Evolutionary conservation across 2,113 vertebrate genomes (phyloP).

Genomic region (Xiphias gladius): DNA sequence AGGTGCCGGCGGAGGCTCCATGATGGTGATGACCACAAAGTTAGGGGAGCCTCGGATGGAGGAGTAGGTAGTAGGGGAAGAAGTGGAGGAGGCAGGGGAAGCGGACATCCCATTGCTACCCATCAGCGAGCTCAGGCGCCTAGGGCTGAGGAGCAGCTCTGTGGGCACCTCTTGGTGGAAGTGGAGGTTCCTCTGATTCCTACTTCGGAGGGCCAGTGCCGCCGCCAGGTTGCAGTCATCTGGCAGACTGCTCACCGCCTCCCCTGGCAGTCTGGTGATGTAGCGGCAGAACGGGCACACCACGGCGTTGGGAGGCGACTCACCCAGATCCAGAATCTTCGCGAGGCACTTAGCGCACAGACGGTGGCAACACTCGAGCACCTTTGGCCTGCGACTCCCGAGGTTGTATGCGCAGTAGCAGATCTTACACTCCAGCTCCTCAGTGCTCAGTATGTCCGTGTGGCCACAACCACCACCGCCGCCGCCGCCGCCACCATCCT

Average conservation of each 20-base stretch:
- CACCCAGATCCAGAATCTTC: conserved; percentile 93
- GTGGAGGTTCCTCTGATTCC: conserved; percentile 86
- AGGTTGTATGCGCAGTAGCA: conserved; percentile 94
- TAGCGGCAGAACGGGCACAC: conserved; percentile 96
- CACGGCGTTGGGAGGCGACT: conserved; percentile 88
- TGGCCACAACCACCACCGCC: conserved; percentile 68
- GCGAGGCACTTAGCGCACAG: conserved; percentile 94
- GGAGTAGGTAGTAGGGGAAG: conserved; percentile 69
- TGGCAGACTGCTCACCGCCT: conserved; percentile 88
- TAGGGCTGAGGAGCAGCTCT: conserved; percentile 91
- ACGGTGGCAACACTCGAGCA: conserved; percentile 92
- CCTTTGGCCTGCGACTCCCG: conserved; percentile 89
- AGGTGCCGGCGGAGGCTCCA: conserved; percentile 89
- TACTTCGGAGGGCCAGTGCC: conserved; percentile 86
- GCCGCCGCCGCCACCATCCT: conserved; percentile 22
- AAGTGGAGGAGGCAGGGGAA: conserved; percentile 71
- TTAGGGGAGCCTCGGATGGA: conserved; percentile 83
- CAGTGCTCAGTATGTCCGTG: conserved; percentile 79
- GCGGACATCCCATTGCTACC: conserved; percentile 82
- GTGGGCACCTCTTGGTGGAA: conserved; percentile 86
- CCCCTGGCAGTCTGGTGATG: conserved; percentile 87
- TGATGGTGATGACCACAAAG: conserved; percentile 95
- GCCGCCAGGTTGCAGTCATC: conserved; percentile 93
- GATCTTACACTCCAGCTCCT: conserved; percentile 97
- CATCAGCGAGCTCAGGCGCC: conserved; percentile 88